These are phyloP conservation scores for Poeciliopsis infans DNA, from an alignment of 2,797 vertebrate species.

Conservation along the genomic window DNA sequence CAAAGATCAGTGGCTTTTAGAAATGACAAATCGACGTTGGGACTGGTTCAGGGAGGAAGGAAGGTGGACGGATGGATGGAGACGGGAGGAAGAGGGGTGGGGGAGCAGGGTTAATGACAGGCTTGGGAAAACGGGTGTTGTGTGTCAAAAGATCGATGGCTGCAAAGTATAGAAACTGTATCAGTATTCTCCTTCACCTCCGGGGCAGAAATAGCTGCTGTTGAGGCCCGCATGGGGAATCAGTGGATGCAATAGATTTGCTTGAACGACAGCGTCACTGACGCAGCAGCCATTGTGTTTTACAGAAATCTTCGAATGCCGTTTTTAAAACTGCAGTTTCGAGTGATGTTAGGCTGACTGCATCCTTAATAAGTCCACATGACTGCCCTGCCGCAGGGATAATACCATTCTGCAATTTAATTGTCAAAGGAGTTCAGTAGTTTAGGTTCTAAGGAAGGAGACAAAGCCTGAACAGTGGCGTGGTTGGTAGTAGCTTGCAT, in stretches of 20 bases:
- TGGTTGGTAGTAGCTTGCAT: background rate
- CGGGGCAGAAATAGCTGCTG: constrained; percentile 46
- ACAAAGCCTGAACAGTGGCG: background rate
- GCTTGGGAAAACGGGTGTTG: constrained; percentile 59
- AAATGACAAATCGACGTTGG: constrained; percentile 63
- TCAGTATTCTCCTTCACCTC: constrained; percentile 63
- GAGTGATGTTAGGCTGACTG: background rate
- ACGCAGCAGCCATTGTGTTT: constrained; percentile 11
- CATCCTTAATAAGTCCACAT: background rate
- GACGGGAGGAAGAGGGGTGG: constrained; percentile 1
- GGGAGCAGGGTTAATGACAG: constrained; percentile 44
- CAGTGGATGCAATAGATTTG: constrained; percentile 39
- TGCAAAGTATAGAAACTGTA: constrained; percentile 60
- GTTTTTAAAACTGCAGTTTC: background rate
- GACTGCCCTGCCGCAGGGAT: background rate
- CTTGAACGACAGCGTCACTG: constrained; percentile 30
- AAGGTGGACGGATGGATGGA: constrained; percentile 33
- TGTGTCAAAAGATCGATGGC: constrained; percentile 68
- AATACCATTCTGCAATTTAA: no score
- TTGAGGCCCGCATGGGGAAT: constrained; percentile 34
- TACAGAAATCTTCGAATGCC: background rate
- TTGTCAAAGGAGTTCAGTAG: background rate
- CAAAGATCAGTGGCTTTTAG: constrained; percentile 63
- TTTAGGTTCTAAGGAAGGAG: background rate
- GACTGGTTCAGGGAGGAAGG: constrained; percentile 38